phyloP scores from a whole-genome alignment of 2,113 vertebrate genomes.

The Pseudopodoces humilis region DNA sequence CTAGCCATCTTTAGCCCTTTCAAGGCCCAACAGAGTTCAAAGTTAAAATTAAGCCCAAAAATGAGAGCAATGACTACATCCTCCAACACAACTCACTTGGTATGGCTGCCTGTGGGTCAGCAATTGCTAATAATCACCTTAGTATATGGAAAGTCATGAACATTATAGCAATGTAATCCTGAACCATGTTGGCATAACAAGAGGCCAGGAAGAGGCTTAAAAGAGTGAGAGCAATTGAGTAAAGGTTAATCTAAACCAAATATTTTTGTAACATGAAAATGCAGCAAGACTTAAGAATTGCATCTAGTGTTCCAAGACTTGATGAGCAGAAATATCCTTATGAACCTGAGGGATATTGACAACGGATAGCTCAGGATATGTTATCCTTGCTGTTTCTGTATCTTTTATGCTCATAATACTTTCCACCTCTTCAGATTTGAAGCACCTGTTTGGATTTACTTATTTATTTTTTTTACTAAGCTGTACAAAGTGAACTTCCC shows the following conservation, averaged over 20 bases:
- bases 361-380: neutral
- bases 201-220: neutral
- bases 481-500: neutral
- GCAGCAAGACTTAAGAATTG: neutral
- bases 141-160: neutral
- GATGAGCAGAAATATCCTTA: neutral
- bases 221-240: neutral
- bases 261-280: neutral
- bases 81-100: neutral
- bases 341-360: rapidly evolving
- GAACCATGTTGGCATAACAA: neutral
- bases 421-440: neutral
- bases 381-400: neutral
- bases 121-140: neutral
- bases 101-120: neutral
- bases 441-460: neutral
- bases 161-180: neutral
- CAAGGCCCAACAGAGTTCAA: neutral
- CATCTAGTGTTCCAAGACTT: neutral
- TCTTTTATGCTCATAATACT: neutral
- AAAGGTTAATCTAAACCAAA: neutral
- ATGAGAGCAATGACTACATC: neutral
- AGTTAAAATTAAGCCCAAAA: neutral
- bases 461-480: neutral
- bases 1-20: neutral